Percentiles rank a stretch among this genome's conserved stretches.
Conservation (phyloP, 1,140 invertebrate species). For the Orchesella cincta region DNA sequence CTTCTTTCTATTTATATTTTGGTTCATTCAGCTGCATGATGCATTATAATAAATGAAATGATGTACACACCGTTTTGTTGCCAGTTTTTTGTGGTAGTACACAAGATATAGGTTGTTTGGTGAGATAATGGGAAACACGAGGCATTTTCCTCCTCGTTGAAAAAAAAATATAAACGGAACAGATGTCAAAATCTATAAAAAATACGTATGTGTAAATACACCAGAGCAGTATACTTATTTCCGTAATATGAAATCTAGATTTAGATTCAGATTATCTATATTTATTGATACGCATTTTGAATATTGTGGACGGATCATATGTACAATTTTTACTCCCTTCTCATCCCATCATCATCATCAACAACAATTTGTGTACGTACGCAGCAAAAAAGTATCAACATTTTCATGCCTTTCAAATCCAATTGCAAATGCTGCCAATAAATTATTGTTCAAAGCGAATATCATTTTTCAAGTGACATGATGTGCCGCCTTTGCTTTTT, state of each 20-base stretch:
- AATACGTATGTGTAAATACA: not conserved
- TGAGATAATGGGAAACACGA: slow-evolving; percentile 15
- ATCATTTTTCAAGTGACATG: slow-evolving; percentile 17
- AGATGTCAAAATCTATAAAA: not conserved
- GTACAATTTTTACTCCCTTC: not conserved
- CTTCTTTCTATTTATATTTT: not conserved
- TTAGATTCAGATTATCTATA: not conserved
- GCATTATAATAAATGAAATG: not conserved
- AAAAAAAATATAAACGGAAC: not conserved
- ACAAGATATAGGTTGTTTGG: not conserved
- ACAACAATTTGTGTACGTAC: not conserved
- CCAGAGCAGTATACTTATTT: not conserved
- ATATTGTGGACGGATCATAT: not conserved
- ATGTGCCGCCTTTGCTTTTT: not conserved
- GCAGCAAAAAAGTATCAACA: too few species aligned
- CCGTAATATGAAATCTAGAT: not conserved
- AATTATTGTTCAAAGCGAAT: not conserved
- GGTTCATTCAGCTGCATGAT: not conserved
- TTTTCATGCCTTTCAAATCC: slow-evolving; percentile 17
- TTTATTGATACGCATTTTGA: not conserved
- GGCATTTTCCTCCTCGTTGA: not conserved
- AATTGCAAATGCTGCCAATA: slow-evolving; percentile 21
- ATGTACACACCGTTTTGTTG: not conserved
- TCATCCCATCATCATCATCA: not conserved
- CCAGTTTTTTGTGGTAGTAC: not conserved